Base-by-base conservation (phyloP, 2,888 invertebrate species). In the Saturnia pavonia region DNA sequence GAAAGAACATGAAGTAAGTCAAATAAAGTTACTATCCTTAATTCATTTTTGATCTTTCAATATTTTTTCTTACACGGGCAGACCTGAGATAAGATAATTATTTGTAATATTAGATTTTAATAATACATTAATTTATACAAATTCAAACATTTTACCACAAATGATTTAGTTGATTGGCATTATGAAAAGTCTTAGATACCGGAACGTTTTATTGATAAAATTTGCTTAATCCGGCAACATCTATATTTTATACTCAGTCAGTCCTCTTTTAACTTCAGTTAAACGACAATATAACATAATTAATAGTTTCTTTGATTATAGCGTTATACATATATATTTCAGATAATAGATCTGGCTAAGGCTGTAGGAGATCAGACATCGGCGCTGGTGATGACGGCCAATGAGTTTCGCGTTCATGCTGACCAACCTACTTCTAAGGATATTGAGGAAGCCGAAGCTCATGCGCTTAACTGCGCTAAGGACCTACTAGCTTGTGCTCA, bases 401-500 rank as follows among this genome's bases (percentile, higher is more conserved):
- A 82, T 51, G 78, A 82, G 74, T 75, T 88, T 71, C 74, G 80
- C 0, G 68, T 70, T 22, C 67, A 72, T 42, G 77, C 74, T 2
- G 27, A 67, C 0, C 78, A 77, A 2, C 78, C 81, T 0, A 84
- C 78, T 0, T 80, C 81, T 0, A 74, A n/a, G 0, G 77, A 68
- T 0, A 72, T 88, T 54, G 83, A 86, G 63, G 72, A 69, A 0
- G 86, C 86, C 0, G 85, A 85, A 0, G 84, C 75, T 0, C 73
- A 74, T 1, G 78, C 85, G 11, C 85, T 84, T 0, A 79, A 81
- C 27, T 86, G 86, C 0, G 87, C 89, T 0, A 75, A 82, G 45
- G 83, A 84, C 22, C 76, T 92, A 12, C 75, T 87, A 22, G 76
- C 85, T 8, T 86, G 84, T 74, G 87, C 89, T 9, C 83, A 85